Evolutionary conservation across 37 sponge, comb jelly and placozoan genomes (phyloP).

Genomic region (Halichondria panicea): DNA sequence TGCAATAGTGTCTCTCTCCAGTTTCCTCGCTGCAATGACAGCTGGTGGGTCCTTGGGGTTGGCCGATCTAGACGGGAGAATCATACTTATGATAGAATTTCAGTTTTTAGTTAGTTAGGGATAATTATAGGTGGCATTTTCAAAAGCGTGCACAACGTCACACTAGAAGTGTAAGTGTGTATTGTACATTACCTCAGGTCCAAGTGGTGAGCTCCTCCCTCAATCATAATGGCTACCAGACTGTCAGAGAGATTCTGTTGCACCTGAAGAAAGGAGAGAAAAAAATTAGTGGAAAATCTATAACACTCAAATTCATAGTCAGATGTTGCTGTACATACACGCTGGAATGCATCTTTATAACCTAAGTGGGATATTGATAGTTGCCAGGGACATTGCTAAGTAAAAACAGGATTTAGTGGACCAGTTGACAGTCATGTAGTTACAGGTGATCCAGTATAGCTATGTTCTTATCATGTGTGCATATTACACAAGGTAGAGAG

Average conservation of each 20-base stretch:
- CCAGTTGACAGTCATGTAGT: too few relatives aligned
- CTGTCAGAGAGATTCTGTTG: conserved; percentile 48
- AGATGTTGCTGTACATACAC: too few relatives aligned
- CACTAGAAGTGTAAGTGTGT: background rate
- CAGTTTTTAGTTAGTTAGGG: too few relatives aligned
- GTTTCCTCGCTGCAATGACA: conserved; percentile 62
- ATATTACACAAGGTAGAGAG: background rate
- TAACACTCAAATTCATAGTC: too few relatives aligned
- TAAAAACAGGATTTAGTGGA: too few relatives aligned
- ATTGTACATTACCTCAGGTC: conserved; percentile 69
- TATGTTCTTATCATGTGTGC: too few relatives aligned
- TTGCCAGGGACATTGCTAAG: too few relatives aligned
- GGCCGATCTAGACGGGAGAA: conserved; percentile 19
- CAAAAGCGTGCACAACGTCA: background rate
- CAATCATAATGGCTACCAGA: conserved; percentile 67
- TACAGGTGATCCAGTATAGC: too few relatives aligned
- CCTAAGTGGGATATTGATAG: too few relatives aligned
- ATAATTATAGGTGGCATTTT: background rate
- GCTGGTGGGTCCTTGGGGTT: conserved; percentile 68
- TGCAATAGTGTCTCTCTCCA: conserved; percentile 62
- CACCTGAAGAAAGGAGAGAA: conserved; percentile 23
- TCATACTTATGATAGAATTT: background rate
- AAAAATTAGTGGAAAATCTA: too few relatives aligned
- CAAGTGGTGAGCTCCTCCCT: conserved; percentile 91
- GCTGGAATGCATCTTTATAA: too few relatives aligned